Conservation (phyloP, 2,113 vertebrate species). For the Myanophis thanlyinensis region DNA sequence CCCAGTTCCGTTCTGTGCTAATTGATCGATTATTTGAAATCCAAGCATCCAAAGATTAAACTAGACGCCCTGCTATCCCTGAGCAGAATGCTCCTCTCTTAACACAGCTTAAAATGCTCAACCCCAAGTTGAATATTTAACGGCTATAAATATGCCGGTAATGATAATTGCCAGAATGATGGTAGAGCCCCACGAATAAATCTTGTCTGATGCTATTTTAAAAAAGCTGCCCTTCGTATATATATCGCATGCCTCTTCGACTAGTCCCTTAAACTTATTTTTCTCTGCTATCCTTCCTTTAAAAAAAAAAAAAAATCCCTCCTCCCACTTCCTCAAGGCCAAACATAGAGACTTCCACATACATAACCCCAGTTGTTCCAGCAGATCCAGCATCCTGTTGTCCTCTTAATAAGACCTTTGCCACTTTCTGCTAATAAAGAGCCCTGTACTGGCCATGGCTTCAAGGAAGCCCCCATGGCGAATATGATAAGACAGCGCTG, state of each 20-base stretch:
- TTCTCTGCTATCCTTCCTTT: not conserved
- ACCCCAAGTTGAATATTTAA: constrained; percentile 27
- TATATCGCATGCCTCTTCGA: not conserved
- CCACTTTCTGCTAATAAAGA: constrained; percentile 13
- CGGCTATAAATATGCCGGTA: constrained; percentile 24
- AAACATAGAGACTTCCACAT: not conserved
- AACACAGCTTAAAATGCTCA: not conserved
- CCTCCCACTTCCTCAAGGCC: not conserved
- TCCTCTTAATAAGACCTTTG: not conserved
- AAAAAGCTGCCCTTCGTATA: not conserved
- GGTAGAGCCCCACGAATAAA: constrained; percentile 17
- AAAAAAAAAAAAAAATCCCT: too few relatives aligned
- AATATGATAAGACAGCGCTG: rapidly evolving
- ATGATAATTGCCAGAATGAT: constrained; percentile 36
- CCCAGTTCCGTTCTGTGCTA: not conserved
- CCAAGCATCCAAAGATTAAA: not conserved
- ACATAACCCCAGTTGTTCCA: not conserved
- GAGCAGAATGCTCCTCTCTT: not conserved
- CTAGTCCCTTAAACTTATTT: not conserved
- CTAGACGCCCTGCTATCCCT: not conserved
- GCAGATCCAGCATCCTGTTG: not conserved
- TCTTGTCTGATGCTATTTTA: not conserved
- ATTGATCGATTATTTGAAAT: not conserved
- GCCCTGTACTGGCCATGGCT: not conserved
- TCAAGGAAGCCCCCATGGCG: not conserved